Percentiles rank a stretch among this genome's conserved stretches.
Evolutionary conservation across 2,888 invertebrate genomes (phyloP).

Genomic region (Augochlorella aurata): DNA sequence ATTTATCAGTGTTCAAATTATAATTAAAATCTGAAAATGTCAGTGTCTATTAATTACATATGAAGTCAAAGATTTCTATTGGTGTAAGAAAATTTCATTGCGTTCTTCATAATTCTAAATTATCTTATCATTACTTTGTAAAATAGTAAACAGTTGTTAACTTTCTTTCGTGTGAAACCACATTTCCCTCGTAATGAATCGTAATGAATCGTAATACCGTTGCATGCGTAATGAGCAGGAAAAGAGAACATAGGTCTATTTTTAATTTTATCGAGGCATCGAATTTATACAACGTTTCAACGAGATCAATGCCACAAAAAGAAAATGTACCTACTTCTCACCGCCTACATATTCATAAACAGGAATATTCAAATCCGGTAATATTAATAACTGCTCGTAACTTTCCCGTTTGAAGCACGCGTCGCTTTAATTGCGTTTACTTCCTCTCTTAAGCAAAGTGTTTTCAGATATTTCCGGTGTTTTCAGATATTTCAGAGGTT

Average conservation of each 20-base stretch:
- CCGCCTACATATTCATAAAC: background rate
- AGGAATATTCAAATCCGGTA: background rate
- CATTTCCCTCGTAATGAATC: background rate
- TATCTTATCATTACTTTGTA: background rate
- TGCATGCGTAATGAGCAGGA: background rate
- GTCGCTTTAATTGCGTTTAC: background rate
- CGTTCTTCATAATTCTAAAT: background rate
- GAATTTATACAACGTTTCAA: background rate
- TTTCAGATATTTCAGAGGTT: background rate
- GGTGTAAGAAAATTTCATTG: background rate
- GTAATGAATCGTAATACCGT: background rate
- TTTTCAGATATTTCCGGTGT: background rate
- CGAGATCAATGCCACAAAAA: background rate
- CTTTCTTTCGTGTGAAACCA: background rate
- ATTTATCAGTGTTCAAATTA: too few relatives aligned
- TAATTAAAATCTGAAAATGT: too few relatives aligned
- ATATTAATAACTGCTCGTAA: background rate
- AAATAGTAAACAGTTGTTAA: background rate
- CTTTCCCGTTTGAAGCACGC: background rate
- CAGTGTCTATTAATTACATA: background rate
- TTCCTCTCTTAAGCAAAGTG: background rate
- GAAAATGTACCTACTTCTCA: background rate
- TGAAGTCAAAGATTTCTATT: background rate
- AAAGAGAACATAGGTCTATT: background rate
- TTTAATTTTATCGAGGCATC: slow-evolving; percentile 12